Conservation (phyloP, 2,888 invertebrate genomes). For the Balanococcus diminutus region DNA sequence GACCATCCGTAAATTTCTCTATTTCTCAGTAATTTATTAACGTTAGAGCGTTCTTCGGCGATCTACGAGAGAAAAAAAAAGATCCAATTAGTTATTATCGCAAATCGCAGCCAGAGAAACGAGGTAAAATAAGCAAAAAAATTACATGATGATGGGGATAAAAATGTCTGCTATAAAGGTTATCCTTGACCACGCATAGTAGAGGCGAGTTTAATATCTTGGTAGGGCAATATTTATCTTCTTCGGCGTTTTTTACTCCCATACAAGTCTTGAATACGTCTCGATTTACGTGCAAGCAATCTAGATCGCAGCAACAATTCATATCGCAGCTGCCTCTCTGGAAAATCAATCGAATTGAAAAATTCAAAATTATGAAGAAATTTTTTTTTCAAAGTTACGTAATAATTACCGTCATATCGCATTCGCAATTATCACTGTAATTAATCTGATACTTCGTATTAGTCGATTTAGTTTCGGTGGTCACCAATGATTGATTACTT, state of each 20-base stretch:
- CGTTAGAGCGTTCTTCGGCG: neutral
- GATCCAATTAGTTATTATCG: neutral
- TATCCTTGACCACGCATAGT: conserved; percentile 69
- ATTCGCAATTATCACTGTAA: conserved; percentile 62
- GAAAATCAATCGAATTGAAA: conserved; percentile 57
- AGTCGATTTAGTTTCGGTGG: conserved; percentile 15
- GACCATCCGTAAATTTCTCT: conserved; percentile 46
- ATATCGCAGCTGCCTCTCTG: conserved; percentile 75
- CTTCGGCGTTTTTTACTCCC: neutral
- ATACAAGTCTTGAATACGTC: conserved; percentile 69
- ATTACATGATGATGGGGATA: conserved; percentile 58
- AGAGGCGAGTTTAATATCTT: conserved; percentile 59
- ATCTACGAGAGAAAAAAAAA: neutral
- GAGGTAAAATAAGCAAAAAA: neutral
- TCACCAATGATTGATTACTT: neutral
- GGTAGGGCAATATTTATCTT: conserved; percentile 45
- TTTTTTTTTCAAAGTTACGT: too few relatives aligned
- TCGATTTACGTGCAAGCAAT: conserved; percentile 70
- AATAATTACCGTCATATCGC: conserved; percentile 68
- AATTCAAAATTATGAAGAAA: too few relatives aligned
- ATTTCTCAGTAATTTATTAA: conserved; percentile 46
- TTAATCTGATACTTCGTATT: conserved; percentile 38
- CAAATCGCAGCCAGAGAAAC: neutral
- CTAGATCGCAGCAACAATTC: conserved; percentile 83
- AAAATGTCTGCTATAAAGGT: conserved; percentile 63